phyloP scores from a whole-genome alignment of 2,888 invertebrate species.

The Barypeithes pellucidus region DNA sequence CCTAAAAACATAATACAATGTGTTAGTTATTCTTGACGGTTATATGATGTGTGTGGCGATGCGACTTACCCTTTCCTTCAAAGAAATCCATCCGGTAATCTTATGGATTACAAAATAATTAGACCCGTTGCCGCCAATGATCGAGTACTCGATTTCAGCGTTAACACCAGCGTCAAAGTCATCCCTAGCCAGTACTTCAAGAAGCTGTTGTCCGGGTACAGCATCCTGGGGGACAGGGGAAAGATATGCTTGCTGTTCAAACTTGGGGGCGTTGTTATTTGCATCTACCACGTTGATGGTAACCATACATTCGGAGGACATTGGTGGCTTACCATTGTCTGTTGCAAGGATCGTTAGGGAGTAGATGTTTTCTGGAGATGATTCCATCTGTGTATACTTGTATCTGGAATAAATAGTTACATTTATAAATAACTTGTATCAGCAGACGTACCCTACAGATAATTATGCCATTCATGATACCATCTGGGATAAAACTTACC shows the following conservation, averaged over 20 bases:
- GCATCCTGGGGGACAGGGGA: slow-evolving; percentile 89
- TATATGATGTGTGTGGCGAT: neutral
- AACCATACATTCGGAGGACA: slow-evolving; percentile 90
- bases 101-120: slow-evolving; percentile 83
- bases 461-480: neutral
- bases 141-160: slow-evolving; percentile 87
- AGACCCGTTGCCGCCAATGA: slow-evolving; percentile 84
- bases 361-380: slow-evolving; percentile 92
- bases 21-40: neutral
- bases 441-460: too few relatives aligned
- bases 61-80: slow-evolving; percentile 72
- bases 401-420: slow-evolving; percentile 69
- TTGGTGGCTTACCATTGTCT: slow-evolving; percentile 95
- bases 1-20: slow-evolving; percentile 54
- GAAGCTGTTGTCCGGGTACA: slow-evolving; percentile 79
- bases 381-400: slow-evolving; percentile 85
- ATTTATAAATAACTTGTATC: too few relatives aligned
- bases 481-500: slow-evolving; percentile 59
- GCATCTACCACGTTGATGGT: slow-evolving; percentile 93
- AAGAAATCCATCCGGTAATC: slow-evolving; percentile 86
- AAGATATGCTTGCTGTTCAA: slow-evolving; percentile 82
- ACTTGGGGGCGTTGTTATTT: slow-evolving; percentile 92
- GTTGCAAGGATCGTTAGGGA: slow-evolving; percentile 91
- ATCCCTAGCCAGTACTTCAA: slow-evolving; percentile 84
- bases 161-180: slow-evolving; percentile 89